phyloP scores from a whole-genome alignment of 2,888 invertebrate genomes.

The Dione vanillae region DNA sequence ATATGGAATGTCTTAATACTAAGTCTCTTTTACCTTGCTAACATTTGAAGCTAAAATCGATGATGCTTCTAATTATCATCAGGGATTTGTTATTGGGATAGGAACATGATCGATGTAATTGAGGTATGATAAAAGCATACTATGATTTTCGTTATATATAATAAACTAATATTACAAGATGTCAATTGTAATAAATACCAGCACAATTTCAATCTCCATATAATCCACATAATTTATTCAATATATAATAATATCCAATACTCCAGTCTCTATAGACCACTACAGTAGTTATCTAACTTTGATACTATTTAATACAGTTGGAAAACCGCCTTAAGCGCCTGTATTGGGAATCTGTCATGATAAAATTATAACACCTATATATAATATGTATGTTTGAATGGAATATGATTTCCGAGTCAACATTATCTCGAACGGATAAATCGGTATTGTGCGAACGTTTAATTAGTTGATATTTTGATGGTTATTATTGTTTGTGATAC shows the following conservation, averaged over 20 bases:
- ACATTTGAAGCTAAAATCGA: no score
- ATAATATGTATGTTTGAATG: neutral
- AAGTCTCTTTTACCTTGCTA: no score
- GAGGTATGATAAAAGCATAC: no score
- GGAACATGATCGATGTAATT: no score
- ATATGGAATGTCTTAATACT: no score
- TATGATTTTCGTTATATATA: no score
- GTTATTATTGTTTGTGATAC: neutral
- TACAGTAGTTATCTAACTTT: constrained; percentile 16
- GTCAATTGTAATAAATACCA: neutral
- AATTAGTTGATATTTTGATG: neutral
- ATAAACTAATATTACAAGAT: neutral
- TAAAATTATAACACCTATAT: constrained; percentile 18
- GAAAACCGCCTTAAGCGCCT: constrained; percentile 10
- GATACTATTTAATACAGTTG: constrained; percentile 16
- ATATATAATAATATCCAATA: neutral
- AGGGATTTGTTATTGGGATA: no score
- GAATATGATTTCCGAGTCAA: constrained; percentile 2
- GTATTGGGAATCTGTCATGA: constrained; percentile 25
- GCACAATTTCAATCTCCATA: neutral
- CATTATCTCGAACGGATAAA: constrained; percentile 9
- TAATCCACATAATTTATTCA: neutral
- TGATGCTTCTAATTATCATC: no score
- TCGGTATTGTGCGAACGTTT: neutral
- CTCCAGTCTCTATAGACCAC: neutral